These are phyloP conservation scores for Hyaena hyaena DNA, from an alignment of 2,113 vertebrate species.

Conservation along the genomic window DNA sequence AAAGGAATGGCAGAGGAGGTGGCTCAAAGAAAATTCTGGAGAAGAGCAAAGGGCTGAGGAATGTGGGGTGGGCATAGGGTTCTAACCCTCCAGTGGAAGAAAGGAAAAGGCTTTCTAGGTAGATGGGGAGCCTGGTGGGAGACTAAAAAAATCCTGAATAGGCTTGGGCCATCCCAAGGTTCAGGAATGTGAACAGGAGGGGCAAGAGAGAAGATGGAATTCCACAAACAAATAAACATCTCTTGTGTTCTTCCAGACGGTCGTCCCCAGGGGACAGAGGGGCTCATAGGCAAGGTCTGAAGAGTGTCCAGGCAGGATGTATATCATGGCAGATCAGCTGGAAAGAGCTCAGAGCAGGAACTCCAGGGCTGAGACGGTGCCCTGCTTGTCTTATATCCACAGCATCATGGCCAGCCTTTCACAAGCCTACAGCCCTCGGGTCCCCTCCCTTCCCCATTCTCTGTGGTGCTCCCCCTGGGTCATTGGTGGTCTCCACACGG, in stretches of 20 bases:
- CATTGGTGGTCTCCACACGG: not conserved
- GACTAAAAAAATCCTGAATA: not conserved
- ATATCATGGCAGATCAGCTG: not conserved
- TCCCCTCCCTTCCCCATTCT: not conserved
- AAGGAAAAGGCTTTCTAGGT: not conserved
- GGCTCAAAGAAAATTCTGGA: not conserved
- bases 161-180: not conserved
- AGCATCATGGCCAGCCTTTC: not conserved
- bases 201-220: not conserved
- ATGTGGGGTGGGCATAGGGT: not conserved
- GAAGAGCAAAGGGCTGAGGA: not conserved
- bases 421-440: accelerated
- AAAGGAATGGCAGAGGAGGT: not conserved
- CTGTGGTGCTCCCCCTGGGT: not conserved
- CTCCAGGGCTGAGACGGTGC: accelerated
- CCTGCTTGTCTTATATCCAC: not conserved
- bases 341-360: not conserved
- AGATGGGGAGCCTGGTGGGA: not conserved
- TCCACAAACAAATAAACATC: not conserved
- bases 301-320: not conserved
- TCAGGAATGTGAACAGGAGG: not conserved
- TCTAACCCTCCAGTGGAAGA: not conserved
- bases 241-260: not conserved
- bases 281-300: not conserved
- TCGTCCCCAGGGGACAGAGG: accelerated